Conservation (phyloP, 2,888 invertebrate genomes). For the Hemaris fuciformis region DNA sequence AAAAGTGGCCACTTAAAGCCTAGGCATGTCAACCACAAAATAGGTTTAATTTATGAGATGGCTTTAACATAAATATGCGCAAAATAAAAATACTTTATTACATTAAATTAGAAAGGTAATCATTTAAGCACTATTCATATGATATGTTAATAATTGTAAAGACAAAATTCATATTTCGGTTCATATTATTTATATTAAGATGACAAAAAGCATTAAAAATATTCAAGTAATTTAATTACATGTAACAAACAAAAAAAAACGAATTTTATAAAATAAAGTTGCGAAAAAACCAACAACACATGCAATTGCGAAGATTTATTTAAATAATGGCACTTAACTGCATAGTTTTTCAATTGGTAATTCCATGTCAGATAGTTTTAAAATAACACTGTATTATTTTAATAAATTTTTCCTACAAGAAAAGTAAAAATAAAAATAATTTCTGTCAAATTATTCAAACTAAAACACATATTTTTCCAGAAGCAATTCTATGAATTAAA, state of each 20-base stretch:
- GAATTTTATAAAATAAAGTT: not conserved
- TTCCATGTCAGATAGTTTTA: not conserved
- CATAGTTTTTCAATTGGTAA: not conserved
- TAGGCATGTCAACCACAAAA: no score
- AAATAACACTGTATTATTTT: not conserved
- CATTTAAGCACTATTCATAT: not conserved
- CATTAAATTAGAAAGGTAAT: not conserved
- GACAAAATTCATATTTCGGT: no score
- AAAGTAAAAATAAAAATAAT: not conserved
- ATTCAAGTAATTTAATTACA: not conserved
- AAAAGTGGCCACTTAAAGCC: no score
- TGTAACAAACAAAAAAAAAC: not conserved
- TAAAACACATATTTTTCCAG: no score
- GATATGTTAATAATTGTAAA: not conserved
- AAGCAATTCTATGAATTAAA: no score
- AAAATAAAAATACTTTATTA: not conserved
- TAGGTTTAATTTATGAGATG: no score
- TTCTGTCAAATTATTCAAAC: no score
- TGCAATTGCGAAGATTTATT: not conserved
- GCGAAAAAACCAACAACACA: not conserved
- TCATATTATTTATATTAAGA: no score
- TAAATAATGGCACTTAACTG: not conserved
- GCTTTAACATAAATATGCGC: not conserved
- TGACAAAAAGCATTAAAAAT: not conserved
- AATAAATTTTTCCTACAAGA: not conserved